Evolutionary conservation across 2,888 invertebrate genomes (phyloP).

Genomic region (Dermolepida albohirtum): DNA sequence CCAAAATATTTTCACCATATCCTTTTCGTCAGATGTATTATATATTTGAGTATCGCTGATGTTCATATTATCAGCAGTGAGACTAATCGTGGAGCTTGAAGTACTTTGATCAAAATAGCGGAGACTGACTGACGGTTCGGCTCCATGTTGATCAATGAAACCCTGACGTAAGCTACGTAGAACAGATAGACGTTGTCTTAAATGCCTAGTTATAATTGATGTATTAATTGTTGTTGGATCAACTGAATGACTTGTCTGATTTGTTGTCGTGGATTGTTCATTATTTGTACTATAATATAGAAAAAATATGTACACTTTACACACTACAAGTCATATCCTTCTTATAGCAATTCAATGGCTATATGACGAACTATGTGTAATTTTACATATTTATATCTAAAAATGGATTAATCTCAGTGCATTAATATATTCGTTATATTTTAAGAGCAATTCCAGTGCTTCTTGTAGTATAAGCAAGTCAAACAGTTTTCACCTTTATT

Average conservation of each 20-base stretch:
- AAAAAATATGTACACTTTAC: constrained; percentile 41
- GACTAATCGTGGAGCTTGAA: constrained; percentile 71
- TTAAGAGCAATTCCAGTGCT: background rate
- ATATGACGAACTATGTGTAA: constrained; percentile 23
- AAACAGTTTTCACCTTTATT: constrained; percentile 34
- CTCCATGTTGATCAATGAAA: constrained; percentile 68
- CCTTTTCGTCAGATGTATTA: constrained; percentile 29
- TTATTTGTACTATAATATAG: constrained; percentile 43
- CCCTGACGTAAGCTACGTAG: constrained; percentile 67
- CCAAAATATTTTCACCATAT: constrained; percentile 34
- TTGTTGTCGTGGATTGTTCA: constrained; percentile 43
- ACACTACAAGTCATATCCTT: constrained; percentile 17
- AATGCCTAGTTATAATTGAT: constrained; percentile 57
- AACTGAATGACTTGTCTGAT: constrained; percentile 47
- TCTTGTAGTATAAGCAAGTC: constrained; percentile 15
- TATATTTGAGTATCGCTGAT: constrained; percentile 23
- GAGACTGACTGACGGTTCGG: constrained; percentile 72
- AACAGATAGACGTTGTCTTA: constrained; percentile 61
- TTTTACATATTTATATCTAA: constrained; percentile 29
- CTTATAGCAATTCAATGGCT: background rate
- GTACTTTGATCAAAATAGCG: constrained; percentile 74
- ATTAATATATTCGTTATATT: constrained; percentile 34
- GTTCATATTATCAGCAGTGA: constrained; percentile 64
- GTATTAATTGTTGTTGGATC: constrained; percentile 54
- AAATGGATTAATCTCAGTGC: constrained; percentile 21